Conservation (phyloP, 2,797 vertebrate genomes). For the Danio tinwini region DNA sequence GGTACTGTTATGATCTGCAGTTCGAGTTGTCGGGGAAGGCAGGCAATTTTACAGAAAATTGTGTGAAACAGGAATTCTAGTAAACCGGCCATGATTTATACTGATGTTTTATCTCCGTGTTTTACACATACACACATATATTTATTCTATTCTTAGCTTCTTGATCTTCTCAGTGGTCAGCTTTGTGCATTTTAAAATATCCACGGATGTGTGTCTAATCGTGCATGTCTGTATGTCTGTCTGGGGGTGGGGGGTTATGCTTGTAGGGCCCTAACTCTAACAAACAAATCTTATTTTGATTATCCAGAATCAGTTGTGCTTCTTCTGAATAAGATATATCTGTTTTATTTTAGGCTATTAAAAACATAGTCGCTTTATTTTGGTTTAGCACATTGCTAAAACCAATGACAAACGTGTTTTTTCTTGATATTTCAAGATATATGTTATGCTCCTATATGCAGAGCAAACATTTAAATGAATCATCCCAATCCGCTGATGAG, state of each 20-base stretch:
- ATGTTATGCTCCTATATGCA: conserved; percentile 10
- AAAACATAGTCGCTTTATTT: background rate
- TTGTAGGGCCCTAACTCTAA: background rate
- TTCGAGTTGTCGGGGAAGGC: background rate
- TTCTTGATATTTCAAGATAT: background rate
- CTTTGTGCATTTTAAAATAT: conserved; percentile 46
- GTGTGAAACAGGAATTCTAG: background rate
- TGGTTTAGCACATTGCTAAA: background rate
- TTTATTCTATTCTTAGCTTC: conserved; percentile 10
- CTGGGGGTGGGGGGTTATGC: background rate
- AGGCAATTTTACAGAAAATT: background rate
- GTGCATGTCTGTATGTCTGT: conserved; percentile 55
- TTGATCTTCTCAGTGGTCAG: conserved; percentile 3
- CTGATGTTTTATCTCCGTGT: background rate
- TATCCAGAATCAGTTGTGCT: background rate
- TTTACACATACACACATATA: background rate
- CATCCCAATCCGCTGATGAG: conserved; percentile 49
- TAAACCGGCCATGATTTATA: background rate
- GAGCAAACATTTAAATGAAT: conserved; percentile 52
- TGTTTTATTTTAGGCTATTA: background rate
- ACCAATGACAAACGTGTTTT: conserved; percentile 3
- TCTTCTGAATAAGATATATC: background rate
- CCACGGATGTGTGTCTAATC: conserved; percentile 51
- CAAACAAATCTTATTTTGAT: conserved; percentile 4
- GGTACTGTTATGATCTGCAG: background rate